These are phyloP conservation scores for Eulemur coronatus DNA, from an alignment of 2,797 vertebrate genomes.

Conservation along the genomic window DNA sequence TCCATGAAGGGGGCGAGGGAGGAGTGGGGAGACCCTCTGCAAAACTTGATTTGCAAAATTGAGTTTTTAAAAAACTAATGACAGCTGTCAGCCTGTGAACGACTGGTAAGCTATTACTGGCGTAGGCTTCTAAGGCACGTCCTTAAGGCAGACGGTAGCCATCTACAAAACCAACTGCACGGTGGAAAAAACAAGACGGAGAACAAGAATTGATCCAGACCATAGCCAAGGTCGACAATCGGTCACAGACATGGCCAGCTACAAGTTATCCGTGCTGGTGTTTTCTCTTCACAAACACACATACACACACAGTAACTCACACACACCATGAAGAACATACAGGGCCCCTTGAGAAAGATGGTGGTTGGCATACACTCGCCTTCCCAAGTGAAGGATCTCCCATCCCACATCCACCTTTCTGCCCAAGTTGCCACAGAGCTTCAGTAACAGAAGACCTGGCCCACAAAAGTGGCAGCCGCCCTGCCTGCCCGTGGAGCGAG, in stretches of 20 bases:
- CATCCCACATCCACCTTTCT: neutral
- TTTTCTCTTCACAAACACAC: neutral
- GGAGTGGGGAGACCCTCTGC: neutral
- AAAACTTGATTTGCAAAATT: constrained; percentile 39
- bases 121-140: neutral
- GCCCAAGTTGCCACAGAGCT: neutral
- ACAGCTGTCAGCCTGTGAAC: neutral
- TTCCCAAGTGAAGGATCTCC: neutral
- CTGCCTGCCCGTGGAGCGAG: neutral
- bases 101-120: neutral
- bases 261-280: neutral
- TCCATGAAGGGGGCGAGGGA: neutral
- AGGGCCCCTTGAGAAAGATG: neutral
- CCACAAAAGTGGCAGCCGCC: neutral
- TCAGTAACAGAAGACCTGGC: neutral
- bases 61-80: neutral
- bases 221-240: neutral
- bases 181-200: neutral
- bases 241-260: neutral
- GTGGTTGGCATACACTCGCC: rapidly evolving
- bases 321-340: neutral
- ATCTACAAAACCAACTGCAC: neutral
- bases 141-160: constrained; percentile 15
- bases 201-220: neutral
- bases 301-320: neutral